Evolutionary conservation across 2,888 invertebrate species (phyloP), one percentile per base, ranked within the genome.

Genomic region (Drosophila robusta): DNA sequence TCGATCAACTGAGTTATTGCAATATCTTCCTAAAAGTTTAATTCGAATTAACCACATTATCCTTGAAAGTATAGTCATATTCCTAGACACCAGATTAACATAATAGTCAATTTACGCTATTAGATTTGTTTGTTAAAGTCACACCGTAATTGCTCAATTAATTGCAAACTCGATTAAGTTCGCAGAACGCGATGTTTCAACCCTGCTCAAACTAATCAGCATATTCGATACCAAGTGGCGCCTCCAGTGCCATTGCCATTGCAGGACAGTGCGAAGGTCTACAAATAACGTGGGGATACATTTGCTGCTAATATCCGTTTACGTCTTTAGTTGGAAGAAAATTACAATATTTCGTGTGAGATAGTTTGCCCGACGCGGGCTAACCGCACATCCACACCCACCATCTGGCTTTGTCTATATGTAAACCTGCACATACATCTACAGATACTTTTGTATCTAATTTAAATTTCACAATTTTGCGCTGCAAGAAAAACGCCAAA

Each of bases 261-360:
- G 32, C 29, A 61, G 44, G 47, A 42, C 18, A 44, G 34, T n/a
- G 41, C 42, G 41, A 51, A 54, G 47, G 64, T 65, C 57, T 29
- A 38, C 49, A 45, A 60, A 34, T 57, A 66, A 60, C 50, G 38
- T 57, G 70, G 54, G 60, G 70, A 54, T 56, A 76, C 71, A 84
- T 82, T 82, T 83, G 74, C 82, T 72, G 75, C 84, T 87, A 88
- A 86, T 87, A 84, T 86, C 84, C 83, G 72, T 75, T 87, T 86
- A 82, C 84, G 80, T 84, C 81, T 86, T 85, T 75, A 74, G 80
- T 77, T 78, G 68, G 78, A 80, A 73, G 80, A 75, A 87, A 88
- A 84, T 87, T 80, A 84, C 72, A 78, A 82, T 82, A 80, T 88
- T 88, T 72, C 81, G 81, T 83, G 86, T 72, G 68, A 75, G 73